phyloP scores from a whole-genome alignment of 2,113 vertebrate species.

The Hyperopisus bebe region DNA sequence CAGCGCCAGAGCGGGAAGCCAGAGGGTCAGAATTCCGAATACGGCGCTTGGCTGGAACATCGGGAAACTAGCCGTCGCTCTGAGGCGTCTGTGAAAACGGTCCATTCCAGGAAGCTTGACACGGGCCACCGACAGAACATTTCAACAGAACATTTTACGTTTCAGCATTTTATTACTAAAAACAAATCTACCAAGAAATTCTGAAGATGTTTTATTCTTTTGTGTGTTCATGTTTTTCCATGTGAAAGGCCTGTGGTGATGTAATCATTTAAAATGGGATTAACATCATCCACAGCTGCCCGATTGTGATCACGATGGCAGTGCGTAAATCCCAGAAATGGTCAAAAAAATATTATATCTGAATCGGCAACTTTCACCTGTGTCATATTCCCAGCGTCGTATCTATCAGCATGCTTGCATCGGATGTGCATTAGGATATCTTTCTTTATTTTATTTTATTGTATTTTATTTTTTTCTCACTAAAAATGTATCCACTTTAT shows the following conservation, averaged over 20 bases:
- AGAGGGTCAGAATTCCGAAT: background rate
- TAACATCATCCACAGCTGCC: conserved; percentile 40
- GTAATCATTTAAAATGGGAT: conserved; percentile 40
- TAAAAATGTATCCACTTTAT: conserved; percentile 47
- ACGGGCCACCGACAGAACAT: background rate
- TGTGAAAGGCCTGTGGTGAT: conserved; percentile 39
- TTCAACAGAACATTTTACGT: conserved; percentile 15
- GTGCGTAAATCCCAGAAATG: conserved; percentile 27
- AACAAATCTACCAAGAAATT: conserved; percentile 36
- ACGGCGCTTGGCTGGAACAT: background rate
- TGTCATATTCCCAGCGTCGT: conserved; percentile 35
- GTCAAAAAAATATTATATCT: conserved; percentile 41
- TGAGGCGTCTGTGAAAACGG: background rate
- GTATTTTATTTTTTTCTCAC: conserved; percentile 28
- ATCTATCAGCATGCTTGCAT: conserved; percentile 50
- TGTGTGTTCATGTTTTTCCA: conserved; percentile 13
- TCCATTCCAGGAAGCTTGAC: background rate
- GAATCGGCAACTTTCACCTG: conserved; percentile 33
- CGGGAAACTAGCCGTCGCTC: background rate
- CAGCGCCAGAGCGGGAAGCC: background rate
- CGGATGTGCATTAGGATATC: conserved; percentile 41
- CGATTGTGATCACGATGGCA: conserved; percentile 26
- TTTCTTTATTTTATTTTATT: conserved; percentile 25
- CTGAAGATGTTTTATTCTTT: conserved; percentile 42
- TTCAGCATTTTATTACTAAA: conserved; percentile 41